phyloP scores from a whole-genome alignment of 1,140 invertebrate species.

The Scaptodrosophila lebanonensis region DNA sequence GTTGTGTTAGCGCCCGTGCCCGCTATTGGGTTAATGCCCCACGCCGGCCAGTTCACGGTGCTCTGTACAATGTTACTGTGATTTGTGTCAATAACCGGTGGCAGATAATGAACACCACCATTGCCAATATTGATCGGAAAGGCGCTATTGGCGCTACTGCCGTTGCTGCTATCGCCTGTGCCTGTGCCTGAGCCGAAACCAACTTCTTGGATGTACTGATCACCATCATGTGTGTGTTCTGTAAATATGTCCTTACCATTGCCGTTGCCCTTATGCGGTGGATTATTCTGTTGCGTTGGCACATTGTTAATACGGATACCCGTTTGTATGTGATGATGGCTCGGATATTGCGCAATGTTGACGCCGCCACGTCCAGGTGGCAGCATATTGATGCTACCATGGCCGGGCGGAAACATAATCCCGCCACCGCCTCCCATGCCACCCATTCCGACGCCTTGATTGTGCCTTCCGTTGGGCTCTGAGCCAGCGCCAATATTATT shows the following conservation, averaged over 20 bases:
- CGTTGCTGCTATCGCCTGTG: neutral
- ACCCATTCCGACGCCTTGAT: constrained; percentile 11
- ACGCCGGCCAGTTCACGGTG: constrained; percentile 50
- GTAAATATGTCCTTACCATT: constrained; percentile 48
- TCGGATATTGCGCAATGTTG: constrained; percentile 50
- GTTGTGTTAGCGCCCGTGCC: constrained; percentile 1
- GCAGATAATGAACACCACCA: constrained; percentile 22
- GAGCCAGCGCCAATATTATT: constrained; percentile 41
- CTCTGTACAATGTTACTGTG: constrained; percentile 56
- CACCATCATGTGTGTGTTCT: constrained; percentile 7
- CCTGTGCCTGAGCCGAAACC: constrained; percentile 10
- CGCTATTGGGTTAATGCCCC: constrained; percentile 5
- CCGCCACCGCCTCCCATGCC: constrained; percentile 32
- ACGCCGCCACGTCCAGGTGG: constrained; percentile 47
- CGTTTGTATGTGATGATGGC: constrained; percentile 65
- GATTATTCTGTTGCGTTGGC: constrained; percentile 64
- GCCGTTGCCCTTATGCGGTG: constrained; percentile 50
- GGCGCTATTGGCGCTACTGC: no score
- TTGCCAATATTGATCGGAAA: constrained; percentile 22
- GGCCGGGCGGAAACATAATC: constrained; percentile 52
- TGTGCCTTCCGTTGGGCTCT: no score
- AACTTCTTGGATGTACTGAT: constrained; percentile 28
- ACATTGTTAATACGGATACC: constrained; percentile 76
- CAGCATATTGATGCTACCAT: constrained; percentile 67
- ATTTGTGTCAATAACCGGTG: constrained; percentile 47